Percentiles rank a stretch among this genome's conserved stretches.
These are phyloP conservation scores for Clarias magur DNA, from an alignment of 2,113 vertebrate species.

Conservation along the genomic window DNA sequence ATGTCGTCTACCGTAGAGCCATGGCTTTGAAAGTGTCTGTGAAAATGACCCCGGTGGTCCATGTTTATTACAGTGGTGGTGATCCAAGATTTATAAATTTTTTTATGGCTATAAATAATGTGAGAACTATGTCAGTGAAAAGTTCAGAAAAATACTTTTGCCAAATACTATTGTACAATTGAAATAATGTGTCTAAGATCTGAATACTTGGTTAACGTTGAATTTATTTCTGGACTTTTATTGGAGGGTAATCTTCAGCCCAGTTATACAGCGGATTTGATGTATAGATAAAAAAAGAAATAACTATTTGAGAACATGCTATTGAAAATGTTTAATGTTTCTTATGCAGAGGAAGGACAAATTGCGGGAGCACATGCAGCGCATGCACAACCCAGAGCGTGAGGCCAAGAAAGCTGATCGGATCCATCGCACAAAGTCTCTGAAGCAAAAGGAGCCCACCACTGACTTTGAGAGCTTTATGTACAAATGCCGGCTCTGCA, in stretches of 20 bases:
- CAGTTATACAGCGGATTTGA: background rate
- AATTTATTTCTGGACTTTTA: background rate
- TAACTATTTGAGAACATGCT: too few relatives aligned
- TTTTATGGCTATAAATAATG: background rate
- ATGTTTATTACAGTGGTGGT: background rate
- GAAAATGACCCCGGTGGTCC: background rate
- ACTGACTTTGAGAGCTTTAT: slow-evolving; percentile 96
- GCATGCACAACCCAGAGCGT: slow-evolving; percentile 97
- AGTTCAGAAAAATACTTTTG: background rate
- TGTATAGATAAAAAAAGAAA: too few relatives aligned
- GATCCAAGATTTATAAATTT: background rate
- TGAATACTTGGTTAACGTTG: background rate
- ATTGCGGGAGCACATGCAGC: slow-evolving; percentile 96
- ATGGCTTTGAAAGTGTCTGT: background rate
- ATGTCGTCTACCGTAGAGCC: background rate
- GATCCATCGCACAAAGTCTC: slow-evolving; percentile 87
- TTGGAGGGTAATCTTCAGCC: background rate
- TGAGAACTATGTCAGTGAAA: background rate
- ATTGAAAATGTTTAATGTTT: background rate
- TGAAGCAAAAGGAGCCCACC: slow-evolving; percentile 89
- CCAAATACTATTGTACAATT: background rate
- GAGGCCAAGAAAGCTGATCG: slow-evolving; percentile 95
- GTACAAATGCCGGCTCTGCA: slow-evolving; percentile 96
- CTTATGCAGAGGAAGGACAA: slow-evolving; percentile 90
- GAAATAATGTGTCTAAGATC: background rate